Conservation (phyloP, 2,113 vertebrate genomes). For the Cariama cristata region DNA sequence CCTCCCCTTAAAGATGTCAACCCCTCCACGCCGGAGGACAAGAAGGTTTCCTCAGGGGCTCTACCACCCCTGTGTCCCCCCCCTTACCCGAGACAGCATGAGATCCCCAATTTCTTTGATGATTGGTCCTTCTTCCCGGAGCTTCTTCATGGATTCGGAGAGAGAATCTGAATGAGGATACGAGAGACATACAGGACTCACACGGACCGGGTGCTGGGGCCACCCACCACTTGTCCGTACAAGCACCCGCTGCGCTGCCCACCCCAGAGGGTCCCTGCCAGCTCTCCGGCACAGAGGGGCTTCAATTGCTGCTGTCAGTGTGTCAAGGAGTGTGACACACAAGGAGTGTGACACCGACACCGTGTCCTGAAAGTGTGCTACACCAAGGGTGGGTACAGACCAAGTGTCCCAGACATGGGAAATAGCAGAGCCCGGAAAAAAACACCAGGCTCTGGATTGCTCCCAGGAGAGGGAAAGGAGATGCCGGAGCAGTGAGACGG, state of each 20-base stretch:
- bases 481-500: fast-evolving
- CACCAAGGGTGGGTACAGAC: neutral
- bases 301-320: fast-evolving
- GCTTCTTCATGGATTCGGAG: conserved; percentile 89
- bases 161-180: conserved; percentile 79
- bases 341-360: fast-evolving
- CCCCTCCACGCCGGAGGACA: too few species aligned
- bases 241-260: too few species aligned
- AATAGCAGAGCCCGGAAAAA: neutral
- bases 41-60: neutral
- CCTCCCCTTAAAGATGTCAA: neutral
- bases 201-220: fast-evolving
- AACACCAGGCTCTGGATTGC: neutral
- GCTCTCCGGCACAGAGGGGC: neutral
- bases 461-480: neutral
- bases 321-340: neutral
- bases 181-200: neutral
- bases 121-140: conserved; percentile 84
- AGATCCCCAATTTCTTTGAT: conserved; percentile 89
- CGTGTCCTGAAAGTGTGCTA: fast-evolving
- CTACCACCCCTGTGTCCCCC: too few species aligned
- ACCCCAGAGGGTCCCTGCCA: neutral
- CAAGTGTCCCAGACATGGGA: neutral
- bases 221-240: fast-evolving
- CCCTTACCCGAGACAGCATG: conserved; percentile 87